phyloP scores from a whole-genome alignment of 2,113 vertebrate species.

The Strix uralensis region DNA sequence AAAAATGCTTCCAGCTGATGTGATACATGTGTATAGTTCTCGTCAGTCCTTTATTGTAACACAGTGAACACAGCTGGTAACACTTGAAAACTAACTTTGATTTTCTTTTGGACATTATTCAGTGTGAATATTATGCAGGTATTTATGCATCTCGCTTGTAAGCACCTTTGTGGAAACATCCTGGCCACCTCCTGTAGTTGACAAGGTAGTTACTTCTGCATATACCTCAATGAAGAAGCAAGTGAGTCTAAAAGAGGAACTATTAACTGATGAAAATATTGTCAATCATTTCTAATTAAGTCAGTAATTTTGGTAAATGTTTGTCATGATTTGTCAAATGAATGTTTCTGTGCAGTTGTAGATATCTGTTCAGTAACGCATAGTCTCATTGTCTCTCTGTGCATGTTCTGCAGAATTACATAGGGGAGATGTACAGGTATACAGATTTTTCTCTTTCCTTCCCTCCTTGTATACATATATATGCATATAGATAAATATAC shows the following conservation, averaged over 20 bases:
- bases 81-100: neutral
- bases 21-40: neutral
- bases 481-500: neutral
- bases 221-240: neutral
- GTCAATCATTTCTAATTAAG: neutral
- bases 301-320: neutral
- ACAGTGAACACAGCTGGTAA: neutral
- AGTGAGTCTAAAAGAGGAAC: neutral
- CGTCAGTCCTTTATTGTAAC: neutral
- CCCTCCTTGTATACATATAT: neutral
- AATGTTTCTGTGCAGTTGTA: neutral
- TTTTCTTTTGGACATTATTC: neutral
- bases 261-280: neutral
- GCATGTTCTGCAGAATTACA: neutral
- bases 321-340: neutral
- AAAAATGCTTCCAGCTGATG: constrained; percentile 5
- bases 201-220: neutral
- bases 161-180: neutral
- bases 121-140: neutral
- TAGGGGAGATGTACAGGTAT: neutral
- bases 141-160: neutral
- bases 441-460: neutral
- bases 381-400: neutral
- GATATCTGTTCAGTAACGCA: neutral
- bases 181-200: neutral